A percentile compares a stretch with the other conserved stretches of the same genome.
These are phyloP conservation scores for Tribolium freemani DNA, from an alignment of 2,888 invertebrate genomes.

Conservation along the genomic window DNA sequence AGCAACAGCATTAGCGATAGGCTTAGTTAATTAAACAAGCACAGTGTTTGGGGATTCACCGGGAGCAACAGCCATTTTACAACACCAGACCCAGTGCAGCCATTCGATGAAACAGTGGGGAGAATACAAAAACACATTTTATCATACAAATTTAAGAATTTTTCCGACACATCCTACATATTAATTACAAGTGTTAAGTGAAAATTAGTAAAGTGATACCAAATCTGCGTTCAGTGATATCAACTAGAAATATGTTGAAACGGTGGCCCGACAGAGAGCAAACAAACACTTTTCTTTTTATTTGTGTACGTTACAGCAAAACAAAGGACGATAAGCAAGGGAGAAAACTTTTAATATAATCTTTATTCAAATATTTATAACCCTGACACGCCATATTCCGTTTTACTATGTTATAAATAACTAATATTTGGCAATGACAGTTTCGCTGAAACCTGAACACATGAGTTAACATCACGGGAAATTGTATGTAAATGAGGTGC, in stretches of 20 bases:
- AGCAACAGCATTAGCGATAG: slow-evolving; percentile 13
- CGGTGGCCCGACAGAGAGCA: neutral
- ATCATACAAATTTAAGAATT: neutral
- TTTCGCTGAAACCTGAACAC: neutral
- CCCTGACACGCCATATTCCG: neutral
- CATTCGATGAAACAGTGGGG: neutral
- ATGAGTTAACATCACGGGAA: neutral
- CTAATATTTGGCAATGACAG: neutral
- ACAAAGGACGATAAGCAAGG: neutral
- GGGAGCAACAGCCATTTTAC: neutral
- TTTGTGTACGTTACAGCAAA: neutral
- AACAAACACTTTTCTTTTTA: slow-evolving; percentile 1
- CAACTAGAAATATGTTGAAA: neutral
- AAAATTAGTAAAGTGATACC: neutral
- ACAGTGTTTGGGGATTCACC: slow-evolving; percentile 8
- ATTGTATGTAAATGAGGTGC: neutral
- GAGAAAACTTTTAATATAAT: neutral
- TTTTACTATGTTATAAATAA: neutral
- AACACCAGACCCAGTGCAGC: slow-evolving; percentile 1
- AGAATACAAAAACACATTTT: slow-evolving; percentile 15
- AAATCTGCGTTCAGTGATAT: no score
- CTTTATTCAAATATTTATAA: neutral
- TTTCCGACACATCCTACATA: neutral
- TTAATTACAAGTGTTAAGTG: neutral
- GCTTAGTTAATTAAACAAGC: slow-evolving; percentile 18